These are phyloP conservation scores for Zoanthus sansibaricus DNA, from an alignment of 92 coral and sea anemone genomes.

Conservation along the genomic window DNA sequence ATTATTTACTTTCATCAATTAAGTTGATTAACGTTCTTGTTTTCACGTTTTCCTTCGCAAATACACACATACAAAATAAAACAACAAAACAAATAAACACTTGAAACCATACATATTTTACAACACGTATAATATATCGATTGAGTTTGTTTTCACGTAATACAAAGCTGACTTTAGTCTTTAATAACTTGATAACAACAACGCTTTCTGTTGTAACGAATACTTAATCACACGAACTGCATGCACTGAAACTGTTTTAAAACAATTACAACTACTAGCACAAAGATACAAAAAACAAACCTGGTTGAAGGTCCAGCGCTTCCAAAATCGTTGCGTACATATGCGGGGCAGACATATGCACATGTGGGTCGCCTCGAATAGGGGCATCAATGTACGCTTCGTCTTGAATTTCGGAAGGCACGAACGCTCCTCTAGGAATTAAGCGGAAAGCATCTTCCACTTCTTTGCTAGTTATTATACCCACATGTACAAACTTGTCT, in stretches of 20 bases:
- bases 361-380: slow-evolving; percentile 91
- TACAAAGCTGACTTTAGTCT: neutral
- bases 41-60: too few species aligned
- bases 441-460: slow-evolving; percentile 94
- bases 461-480: slow-evolving; percentile 79
- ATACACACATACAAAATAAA: too few species aligned
- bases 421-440: slow-evolving; percentile 94
- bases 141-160: neutral
- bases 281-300: slow-evolving; percentile 44
- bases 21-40: too few species aligned
- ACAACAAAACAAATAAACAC: too few species aligned
- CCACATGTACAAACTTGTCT: slow-evolving; percentile 86
- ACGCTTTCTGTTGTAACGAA: neutral
- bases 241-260: neutral
- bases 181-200: neutral
- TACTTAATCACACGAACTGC: neutral
- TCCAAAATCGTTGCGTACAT: slow-evolving; percentile 98
- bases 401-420: slow-evolving; percentile 83
- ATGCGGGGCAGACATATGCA: slow-evolving; percentile 98
- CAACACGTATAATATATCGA: too few species aligned
- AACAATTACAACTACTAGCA: neutral
- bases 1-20: too few species aligned
- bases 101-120: too few species aligned
- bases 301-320: slow-evolving; percentile 94
- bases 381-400: slow-evolving; percentile 96